Evolutionary conservation across 1,140 invertebrate species (phyloP), one percentile per base, ranked within the genome.

Genomic region (Aphis craccivora): DNA sequence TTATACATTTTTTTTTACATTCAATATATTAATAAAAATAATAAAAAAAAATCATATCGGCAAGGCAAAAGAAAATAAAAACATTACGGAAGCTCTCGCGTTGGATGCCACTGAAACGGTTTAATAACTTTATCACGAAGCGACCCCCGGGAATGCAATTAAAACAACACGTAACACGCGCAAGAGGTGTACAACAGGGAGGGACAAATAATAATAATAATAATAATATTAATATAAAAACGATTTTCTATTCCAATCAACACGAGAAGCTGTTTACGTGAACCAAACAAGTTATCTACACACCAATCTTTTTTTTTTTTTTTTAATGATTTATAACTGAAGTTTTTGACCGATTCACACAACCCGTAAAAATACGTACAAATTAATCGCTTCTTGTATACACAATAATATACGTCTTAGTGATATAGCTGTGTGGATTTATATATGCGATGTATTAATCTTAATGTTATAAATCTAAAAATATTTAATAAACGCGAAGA

Each of bases 101-200:
- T 37, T 20, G 30, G 45, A 86, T 86, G 40, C 40, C 43, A 48
- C 43, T 4, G 86, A 87, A 87, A 87, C 86, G 30, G 40, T 86
- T 86, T 86, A 86, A 86, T 86, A 86, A 43, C 84, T 86, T 45
- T 7, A 86, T 86, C 84, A 86, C 84, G 84, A 86, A 43, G 25
- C 43, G 86, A 87, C 86, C 86, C 86, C 86, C 43, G 43, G 43
- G 43, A 87, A 87, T 87, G 86, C 86, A 87, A 87, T 87, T 51
- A 87, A 87, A 87, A 87, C 45, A 48, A 87, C 86, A 87, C 86
- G 86, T 87, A 87, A 87, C 86, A 51, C 86, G 86, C 86, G 86
- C 30, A 87, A 48, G 25, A 87, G 86, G 86, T 87, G 45, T 30
- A 87, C 30, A 35, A 86, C 43, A 22, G 84, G 86, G 86, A 87